Conservation (phyloP, 1,140 invertebrate genomes). For the Cydia pomonella region DNA sequence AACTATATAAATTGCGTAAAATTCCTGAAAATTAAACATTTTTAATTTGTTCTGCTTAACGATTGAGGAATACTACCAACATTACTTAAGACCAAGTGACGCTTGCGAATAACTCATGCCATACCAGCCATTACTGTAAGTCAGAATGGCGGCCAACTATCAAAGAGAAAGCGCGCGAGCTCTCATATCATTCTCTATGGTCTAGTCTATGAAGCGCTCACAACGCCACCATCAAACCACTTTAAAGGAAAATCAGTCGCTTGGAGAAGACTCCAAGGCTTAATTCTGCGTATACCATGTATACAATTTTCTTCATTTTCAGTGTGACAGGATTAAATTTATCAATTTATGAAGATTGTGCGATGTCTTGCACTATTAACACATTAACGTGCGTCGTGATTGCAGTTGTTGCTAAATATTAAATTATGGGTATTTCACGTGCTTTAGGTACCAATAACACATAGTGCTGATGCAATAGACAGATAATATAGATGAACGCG, state of each 20-base stretch:
- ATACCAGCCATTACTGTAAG: slow-evolving; percentile 74
- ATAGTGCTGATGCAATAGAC: slow-evolving; percentile 31
- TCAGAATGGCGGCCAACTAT: slow-evolving; percentile 78
- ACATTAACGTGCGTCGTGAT: slow-evolving; percentile 63
- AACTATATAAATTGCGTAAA: background rate
- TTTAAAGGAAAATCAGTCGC: slow-evolving; percentile 38
- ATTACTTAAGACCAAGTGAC: slow-evolving; percentile 73
- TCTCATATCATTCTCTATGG: slow-evolving; percentile 78
- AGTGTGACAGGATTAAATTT: slow-evolving; percentile 71
- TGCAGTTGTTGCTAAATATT: slow-evolving; percentile 63
- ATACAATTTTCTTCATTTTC: slow-evolving; percentile 49
- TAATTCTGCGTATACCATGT: slow-evolving; percentile 29
- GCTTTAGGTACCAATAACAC: slow-evolving; percentile 42
- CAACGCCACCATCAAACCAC: slow-evolving; percentile 51
- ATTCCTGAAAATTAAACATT: background rate
- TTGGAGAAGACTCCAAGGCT: slow-evolving; percentile 35
- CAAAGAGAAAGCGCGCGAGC: slow-evolving; percentile 76
- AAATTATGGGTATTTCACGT: slow-evolving; percentile 59
- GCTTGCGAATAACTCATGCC: slow-evolving; percentile 74
- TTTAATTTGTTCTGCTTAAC: background rate
- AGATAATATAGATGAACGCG: slow-evolving; percentile 35
- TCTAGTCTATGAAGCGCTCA: slow-evolving; percentile 63
- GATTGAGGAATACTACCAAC: slow-evolving; percentile 55
- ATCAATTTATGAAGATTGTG: slow-evolving; percentile 76
- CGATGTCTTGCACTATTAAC: slow-evolving; percentile 72